Conservation (phyloP, 2,888 invertebrate species). For the Neuroscelio doddi region DNA sequence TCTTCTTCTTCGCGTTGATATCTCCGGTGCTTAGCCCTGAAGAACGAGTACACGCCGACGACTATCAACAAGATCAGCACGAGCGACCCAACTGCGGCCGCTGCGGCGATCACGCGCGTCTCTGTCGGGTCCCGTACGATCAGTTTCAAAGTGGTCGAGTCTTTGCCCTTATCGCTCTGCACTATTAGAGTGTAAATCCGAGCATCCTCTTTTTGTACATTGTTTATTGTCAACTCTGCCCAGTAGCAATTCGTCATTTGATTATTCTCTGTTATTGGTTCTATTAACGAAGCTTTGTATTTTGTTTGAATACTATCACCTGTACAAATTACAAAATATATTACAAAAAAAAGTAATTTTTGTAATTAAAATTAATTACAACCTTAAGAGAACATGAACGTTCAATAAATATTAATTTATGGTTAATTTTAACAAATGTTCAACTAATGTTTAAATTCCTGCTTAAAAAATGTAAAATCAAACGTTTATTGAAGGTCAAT, state of each 20-base stretch:
- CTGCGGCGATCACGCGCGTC: conserved; percentile 64
- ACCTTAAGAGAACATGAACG: too few relatives aligned
- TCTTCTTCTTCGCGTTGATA: conserved; percentile 62
- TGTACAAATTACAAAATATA: too few relatives aligned
- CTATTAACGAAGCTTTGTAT: conserved; percentile 66
- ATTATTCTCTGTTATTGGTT: conserved; percentile 66
- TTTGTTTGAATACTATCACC: conserved; percentile 67
- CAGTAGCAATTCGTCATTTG: conserved; percentile 81
- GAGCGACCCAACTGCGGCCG: conserved; percentile 61
- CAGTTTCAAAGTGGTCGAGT: conserved; percentile 71
- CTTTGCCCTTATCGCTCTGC: conserved; percentile 89
- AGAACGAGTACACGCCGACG: conserved; percentile 59
- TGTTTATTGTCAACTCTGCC: conserved; percentile 84
- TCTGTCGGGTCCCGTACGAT: conserved; percentile 67
- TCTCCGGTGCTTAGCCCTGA: conserved; percentile 56
- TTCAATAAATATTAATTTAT: too few relatives aligned
- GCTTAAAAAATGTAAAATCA: too few relatives aligned
- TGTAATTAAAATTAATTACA: too few relatives aligned
- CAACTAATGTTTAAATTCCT: too few relatives aligned
- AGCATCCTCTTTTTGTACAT: conserved; percentile 85
- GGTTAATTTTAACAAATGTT: too few relatives aligned
- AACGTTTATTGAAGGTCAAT: too few relatives aligned
- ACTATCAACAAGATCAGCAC: conserved; percentile 61
- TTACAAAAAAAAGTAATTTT: not conserved
- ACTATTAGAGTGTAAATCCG: conserved; percentile 89